Percentiles rank a stretch among this genome's conserved stretches.
Conservation (phyloP, 1,140 invertebrate species). For the Leptinotarsa texana region DNA sequence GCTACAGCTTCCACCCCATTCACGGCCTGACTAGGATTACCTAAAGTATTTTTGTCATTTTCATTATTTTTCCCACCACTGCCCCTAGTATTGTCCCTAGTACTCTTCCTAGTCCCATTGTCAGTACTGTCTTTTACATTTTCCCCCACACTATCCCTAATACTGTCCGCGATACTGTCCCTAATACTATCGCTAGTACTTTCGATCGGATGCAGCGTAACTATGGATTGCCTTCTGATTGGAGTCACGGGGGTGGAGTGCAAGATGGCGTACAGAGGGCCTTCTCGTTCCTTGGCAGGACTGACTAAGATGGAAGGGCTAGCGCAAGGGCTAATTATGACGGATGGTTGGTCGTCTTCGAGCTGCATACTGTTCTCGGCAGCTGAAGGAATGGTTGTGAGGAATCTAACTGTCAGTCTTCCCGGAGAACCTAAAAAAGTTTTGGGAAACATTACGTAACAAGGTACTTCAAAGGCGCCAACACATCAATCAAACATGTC, state of each 20-base stretch:
- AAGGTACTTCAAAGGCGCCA: neutral
- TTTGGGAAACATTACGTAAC: neutral
- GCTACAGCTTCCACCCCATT: conserved; percentile 24
- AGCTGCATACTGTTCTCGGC: conserved; percentile 76
- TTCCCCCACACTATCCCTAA: neutral
- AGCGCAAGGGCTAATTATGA: neutral
- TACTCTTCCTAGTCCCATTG: conserved; percentile 32
- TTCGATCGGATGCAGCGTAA: conserved; percentile 51
- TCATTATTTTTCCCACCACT: too few relatives aligned
- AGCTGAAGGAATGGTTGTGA: conserved; percentile 81
- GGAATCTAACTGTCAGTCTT: conserved; percentile 61
- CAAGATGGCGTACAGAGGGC: conserved; percentile 51
- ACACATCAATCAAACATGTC: too few relatives aligned
- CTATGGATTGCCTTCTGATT: conserved; percentile 48
- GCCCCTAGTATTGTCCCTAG: conserved; percentile 11
- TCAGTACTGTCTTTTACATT: neutral
- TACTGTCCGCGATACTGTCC: conserved; percentile 14
- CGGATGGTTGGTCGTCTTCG: conserved; percentile 59
- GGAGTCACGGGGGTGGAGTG: conserved; percentile 47
- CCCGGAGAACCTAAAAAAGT: conserved; percentile 22
- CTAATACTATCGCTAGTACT: conserved; percentile 39
- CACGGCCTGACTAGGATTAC: conserved; percentile 25
- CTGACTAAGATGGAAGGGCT: conserved; percentile 47
- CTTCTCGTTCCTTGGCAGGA: conserved; percentile 50
- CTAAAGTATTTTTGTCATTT: conserved; percentile 1